Percentiles rank a stretch among this genome's conserved stretches.
phyloP scores from a whole-genome alignment of 2,113 vertebrate species.

The Eudyptes chrysolophus region DNA sequence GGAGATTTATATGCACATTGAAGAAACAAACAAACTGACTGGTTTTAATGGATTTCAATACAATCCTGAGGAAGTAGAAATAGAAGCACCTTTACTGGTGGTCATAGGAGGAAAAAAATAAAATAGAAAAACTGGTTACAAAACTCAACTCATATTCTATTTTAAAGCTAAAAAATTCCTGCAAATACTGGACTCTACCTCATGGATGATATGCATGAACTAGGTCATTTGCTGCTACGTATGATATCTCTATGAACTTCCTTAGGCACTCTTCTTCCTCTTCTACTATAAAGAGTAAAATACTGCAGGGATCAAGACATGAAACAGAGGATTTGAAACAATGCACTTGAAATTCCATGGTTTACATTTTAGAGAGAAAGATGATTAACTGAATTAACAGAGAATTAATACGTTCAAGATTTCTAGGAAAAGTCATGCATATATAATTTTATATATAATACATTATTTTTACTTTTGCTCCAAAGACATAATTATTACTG shows the following conservation, averaged over 20 bases:
- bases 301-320: neutral
- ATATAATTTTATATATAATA: neutral
- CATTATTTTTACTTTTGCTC: neutral
- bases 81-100: neutral
- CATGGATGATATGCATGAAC: neutral
- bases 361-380: neutral
- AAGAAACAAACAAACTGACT: neutral
- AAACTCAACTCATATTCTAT: neutral
- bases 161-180: neutral
- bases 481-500: neutral
- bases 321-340: neutral
- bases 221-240: neutral
- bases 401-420: neutral
- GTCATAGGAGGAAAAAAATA: neutral
- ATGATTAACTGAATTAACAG: neutral
- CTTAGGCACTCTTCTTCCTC: neutral
- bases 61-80: neutral
- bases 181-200: neutral
- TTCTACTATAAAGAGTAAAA: neutral
- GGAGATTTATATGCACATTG: neutral
- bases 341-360: neutral
- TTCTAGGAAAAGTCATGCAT: neutral
- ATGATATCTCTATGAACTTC: neutral
- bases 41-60: neutral
- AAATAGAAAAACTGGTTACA: neutral